Evolutionary conservation across 2,888 invertebrate species (phyloP).

Genomic region (Agrypnus murinus): DNA sequence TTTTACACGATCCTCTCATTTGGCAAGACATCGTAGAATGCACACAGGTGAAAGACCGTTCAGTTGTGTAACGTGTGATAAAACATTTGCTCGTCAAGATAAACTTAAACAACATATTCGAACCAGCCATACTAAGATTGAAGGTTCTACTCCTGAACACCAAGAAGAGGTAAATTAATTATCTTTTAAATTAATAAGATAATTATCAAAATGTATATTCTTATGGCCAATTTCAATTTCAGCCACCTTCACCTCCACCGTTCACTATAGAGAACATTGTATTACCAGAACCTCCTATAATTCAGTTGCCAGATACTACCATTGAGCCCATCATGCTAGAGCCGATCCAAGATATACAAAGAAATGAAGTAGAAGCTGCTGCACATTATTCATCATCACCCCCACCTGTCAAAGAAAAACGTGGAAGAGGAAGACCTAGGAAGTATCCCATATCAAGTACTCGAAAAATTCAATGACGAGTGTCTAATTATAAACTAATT

Average conservation of each 20-base stretch:
- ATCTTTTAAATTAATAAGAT: no score
- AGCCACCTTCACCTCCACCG: no score
- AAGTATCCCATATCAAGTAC: conserved; percentile 71
- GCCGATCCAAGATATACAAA: not conserved
- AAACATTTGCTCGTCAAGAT: conserved; percentile 82
- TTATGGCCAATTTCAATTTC: no score
- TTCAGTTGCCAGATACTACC: no score
- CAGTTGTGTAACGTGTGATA: conserved; percentile 80
- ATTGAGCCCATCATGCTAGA: not conserved
- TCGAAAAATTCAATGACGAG: conserved; percentile 1
- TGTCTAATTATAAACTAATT: no score
- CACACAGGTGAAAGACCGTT: conserved; percentile 84
- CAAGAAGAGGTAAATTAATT: no score
- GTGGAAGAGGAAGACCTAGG: conserved; percentile 73
- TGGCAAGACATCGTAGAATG: conserved; percentile 80
- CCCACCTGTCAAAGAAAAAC: conserved; percentile 59
- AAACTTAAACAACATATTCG: conserved; percentile 81
- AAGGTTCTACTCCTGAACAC: not conserved
- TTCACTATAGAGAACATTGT: no score
- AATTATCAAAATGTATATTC: no score
- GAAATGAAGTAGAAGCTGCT: not conserved
- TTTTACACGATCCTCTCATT: conserved; percentile 81
- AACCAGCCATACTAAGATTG: conserved; percentile 73
- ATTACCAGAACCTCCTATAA: no score
- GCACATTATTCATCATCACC: not conserved